These are phyloP conservation scores for Centropus bengalensis DNA, from an alignment of 2,113 vertebrate species.

Conservation along the genomic window DNA sequence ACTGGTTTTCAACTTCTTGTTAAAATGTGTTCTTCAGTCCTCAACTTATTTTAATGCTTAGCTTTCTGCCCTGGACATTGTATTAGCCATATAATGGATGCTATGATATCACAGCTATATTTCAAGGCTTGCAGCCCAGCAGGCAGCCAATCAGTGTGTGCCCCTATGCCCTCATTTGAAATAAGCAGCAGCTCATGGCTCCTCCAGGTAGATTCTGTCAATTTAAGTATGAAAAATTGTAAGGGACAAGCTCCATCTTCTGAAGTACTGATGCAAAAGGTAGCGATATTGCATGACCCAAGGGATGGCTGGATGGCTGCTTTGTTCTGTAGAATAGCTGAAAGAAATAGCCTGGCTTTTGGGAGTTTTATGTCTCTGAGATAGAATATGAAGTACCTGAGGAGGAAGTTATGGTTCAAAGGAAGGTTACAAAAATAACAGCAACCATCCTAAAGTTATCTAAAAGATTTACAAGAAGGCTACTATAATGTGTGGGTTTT, in stretches of 20 bases:
- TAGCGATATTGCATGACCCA: constrained; percentile 7
- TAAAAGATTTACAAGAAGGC: constrained; percentile 80
- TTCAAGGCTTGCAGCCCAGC: neutral
- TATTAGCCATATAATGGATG: neutral
- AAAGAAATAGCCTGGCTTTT: constrained; percentile 63
- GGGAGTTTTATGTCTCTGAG: constrained; percentile 67
- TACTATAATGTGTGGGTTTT: constrained; percentile 71
- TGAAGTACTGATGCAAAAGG: constrained; percentile 18
- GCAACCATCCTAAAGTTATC: constrained; percentile 76
- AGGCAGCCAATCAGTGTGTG: neutral
- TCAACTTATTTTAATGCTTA: neutral
- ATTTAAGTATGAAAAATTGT: constrained; percentile 31
- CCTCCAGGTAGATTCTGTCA: constrained; percentile 9
- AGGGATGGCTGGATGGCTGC: neutral
- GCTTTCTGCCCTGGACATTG: neutral
- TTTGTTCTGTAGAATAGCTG: constrained; percentile 62
- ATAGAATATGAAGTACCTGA: constrained; percentile 77
- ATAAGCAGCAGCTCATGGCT: constrained; percentile 7
- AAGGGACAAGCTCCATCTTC: constrained; percentile 50
- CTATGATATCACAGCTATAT: neutral
- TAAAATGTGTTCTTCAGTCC: neutral
- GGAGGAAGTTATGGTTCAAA: constrained; percentile 82
- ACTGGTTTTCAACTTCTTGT: neutral
- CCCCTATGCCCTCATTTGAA: constrained; percentile 35
- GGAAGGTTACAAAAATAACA: constrained; percentile 82